These are phyloP conservation scores for Brachyistius frenatus DNA, from an alignment of 2,113 vertebrate genomes.

Conservation along the genomic window DNA sequence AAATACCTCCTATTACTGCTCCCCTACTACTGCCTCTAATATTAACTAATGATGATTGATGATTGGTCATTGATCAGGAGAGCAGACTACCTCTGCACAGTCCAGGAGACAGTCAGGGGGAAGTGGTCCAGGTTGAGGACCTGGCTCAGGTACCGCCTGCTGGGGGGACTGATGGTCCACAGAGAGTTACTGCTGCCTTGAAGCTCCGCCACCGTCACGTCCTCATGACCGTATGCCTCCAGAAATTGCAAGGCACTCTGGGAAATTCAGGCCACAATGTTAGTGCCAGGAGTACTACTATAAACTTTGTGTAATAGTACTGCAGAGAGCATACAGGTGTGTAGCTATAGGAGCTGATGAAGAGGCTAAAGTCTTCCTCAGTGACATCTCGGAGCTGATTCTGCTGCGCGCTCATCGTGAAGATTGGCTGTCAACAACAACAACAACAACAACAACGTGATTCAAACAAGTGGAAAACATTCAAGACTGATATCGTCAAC, in stretches of 20 bases:
- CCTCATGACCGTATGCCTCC: conserved; percentile 54
- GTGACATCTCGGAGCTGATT: conserved; percentile 64
- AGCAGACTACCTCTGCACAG: conserved; percentile 50
- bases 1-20: not conserved
- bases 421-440: conserved; percentile 56
- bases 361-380: conserved; percentile 41
- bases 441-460: not conserved
- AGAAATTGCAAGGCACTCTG: conserved; percentile 74
- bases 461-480: no score
- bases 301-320: not conserved
- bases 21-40: no score
- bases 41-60: not conserved
- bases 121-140: conserved; percentile 62
- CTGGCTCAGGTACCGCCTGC: conserved; percentile 61
- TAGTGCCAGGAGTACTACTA: not conserved
- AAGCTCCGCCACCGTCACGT: conserved; percentile 57
- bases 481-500: no score
- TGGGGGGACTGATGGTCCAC: conserved; percentile 73
- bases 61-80: not conserved
- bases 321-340: conserved; percentile 52
- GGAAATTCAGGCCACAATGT: conserved; percentile 8
- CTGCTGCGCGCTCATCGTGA: conserved; percentile 68
- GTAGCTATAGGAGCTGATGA: conserved; percentile 62
- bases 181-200: conserved; percentile 71
- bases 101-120: conserved; percentile 66